Base-by-base conservation (phyloP, 2,888 invertebrate genomes). In the Eurytoma californica region DNA sequence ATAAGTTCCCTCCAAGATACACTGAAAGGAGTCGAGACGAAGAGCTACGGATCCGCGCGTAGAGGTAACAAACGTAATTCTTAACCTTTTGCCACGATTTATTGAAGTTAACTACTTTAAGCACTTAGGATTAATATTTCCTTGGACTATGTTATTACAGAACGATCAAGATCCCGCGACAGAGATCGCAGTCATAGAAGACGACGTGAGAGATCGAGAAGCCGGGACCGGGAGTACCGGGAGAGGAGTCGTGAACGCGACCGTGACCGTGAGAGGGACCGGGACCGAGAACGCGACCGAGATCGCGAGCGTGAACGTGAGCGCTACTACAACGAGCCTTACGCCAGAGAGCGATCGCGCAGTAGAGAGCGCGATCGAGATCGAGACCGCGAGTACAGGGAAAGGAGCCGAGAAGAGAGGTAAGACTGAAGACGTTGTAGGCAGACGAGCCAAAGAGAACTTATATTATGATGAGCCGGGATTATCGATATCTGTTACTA, bases 1-100 rank as follows among this genome's bases (percentile, higher is more conserved):
- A 98, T 99, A 84, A 97, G 97, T 85, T 98, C 98, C 0, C 93
- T 99, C 2, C 97, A 98, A 91, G 99, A 99, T 89, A 99, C 99
- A 1, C 92, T 99, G 58, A 96, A 97, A 90, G 98, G 98, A 68
- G 98, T 99, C 16, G 99, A 99, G 92, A 96, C 97, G 55, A 99
- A 99, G 91, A 98, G 98, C 84, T 98, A 98, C 90, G 97, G 97
- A 84, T 94, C 94, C 60, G 91, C 92, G 53, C 91, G 95, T 66
- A 92, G 94, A 85, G 94, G 94, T 90, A 89, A 93, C 0, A 20
- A 60, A n/a, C 53, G 9, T 39, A 39, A 39, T 39, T 39, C 39
- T 39, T 2, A 9, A 39, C 0, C 24, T 39, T 39, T 9, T 7
- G 9, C 2, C 47, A 47, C 3, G 3, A n/a, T 1, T 18, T 9